Evolutionary conservation across 1,140 invertebrate genomes (phyloP), one percentile per base, ranked within the genome.

Genomic region (Hestina assimilis): DNA sequence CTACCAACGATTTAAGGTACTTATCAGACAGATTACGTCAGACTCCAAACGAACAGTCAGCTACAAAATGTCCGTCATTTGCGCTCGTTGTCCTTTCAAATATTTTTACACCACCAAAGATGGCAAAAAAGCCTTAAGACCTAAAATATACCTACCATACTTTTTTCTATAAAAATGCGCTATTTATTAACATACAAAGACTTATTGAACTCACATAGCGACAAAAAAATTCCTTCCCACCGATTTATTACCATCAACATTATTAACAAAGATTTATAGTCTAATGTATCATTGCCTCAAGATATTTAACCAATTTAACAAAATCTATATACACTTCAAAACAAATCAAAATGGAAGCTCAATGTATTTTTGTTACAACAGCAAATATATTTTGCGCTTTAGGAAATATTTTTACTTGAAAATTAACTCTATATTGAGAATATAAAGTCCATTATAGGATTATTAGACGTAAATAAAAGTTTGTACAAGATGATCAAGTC

Each of bases 401-500:
- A 15, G 9, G 2, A 4, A 9, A 21, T 6, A n/a, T 20, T 14
- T 0, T 8, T 19, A 38, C 33, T 38, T 29, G 3, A 52, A 29
- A 20, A 40, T 26, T 11, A 2, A 29, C 42, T 20, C 8, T 55
- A 55, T 2, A 3, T 46, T n/a, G 3, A 0, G 8, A n/a, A n/a
- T n/a, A 28, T 41, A 41, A 15, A 3, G 12, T 9, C 2, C 0
- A 1, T 12, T 29, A 23, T 51, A 3, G 2, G n/a, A 12, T 38
- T 8, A 15, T 9, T 50, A 8, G 1, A 6, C 17, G 26, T 28
- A 38, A 38, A 38, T 21, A 12, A 4, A 21, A 12, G 4, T 28
- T 28, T 28, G 33, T 41, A 6, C 14, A 38, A 15, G 17, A 35
- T 50, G 20, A 23, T 55, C 9, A 58, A 66, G 51, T 52, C 59